Base-by-base conservation (phyloP, 2,113 vertebrate genomes). In the Prietella phreatophila region DNA sequence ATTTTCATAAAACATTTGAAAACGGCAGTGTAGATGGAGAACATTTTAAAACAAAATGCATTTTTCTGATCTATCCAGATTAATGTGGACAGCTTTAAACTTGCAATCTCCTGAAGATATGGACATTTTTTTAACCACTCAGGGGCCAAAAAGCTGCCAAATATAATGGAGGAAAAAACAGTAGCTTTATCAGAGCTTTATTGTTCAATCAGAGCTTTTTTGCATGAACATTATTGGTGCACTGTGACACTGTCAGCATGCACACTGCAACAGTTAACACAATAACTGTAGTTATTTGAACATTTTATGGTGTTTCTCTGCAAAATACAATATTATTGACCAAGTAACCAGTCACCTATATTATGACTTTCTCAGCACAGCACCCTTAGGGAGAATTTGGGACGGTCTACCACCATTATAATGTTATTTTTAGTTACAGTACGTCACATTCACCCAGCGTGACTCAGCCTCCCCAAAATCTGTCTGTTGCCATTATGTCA, bases 401-500 rank as follows among this genome's bases (percentile, higher is more conserved):
- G 71, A 19, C 13, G 8, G 82, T 75, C 86, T 20, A 47, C 81
- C n/a, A 17, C 76, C 65, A 75, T 82, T 58, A 53, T 42, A 69
- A 39, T 84, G 82, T 87, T 84, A 53, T 78, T 88, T 50, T 81
- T 82, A 87, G 86, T 87, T 84, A 85, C 58, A 67, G 65, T 33
- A 84, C 76, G 69, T 86, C 85, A 84, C 47, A 36, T 55, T 85
- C 78, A 69, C 89, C 83, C 78, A 75, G 69, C 75, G n/a, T 90
- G 79, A 82, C 61, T 85, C 86, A 88, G 56, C 81, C 67, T 85
- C 33, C 55, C 85, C 69, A 78, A 60, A 82, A 63, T 86, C 71
- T 87, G 79, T 61, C 84, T 82, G 42, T 61, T 71, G 73, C 67
- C 85, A 53, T 88, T 86, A 89, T 76, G 88, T 87, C 85, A 89